phyloP scores from a whole-genome alignment of 1,140 invertebrate genomes.

The Pissodes strobi region DNA sequence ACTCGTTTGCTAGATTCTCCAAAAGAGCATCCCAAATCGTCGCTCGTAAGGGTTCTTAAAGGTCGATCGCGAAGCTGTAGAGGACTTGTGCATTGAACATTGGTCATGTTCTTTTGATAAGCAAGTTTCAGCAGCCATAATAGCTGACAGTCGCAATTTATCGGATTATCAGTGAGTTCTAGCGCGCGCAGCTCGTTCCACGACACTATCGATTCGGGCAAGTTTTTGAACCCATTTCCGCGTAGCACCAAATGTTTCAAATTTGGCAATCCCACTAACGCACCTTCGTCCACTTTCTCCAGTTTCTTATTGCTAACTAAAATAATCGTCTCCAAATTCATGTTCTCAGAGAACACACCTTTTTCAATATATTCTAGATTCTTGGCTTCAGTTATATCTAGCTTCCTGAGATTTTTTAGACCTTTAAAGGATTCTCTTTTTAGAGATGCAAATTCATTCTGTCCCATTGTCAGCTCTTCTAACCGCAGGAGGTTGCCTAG shows the following conservation, averaged over 20 bases:
- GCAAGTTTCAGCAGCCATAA: slow-evolving; percentile 80
- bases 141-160: slow-evolving; percentile 77
- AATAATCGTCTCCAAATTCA: slow-evolving; percentile 76
- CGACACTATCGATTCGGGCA: slow-evolving; percentile 76
- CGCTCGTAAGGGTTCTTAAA: slow-evolving; percentile 68
- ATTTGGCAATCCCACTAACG: slow-evolving; percentile 76
- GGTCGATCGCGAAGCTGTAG: slow-evolving; percentile 70
- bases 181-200: slow-evolving; percentile 75
- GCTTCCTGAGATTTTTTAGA: slow-evolving; percentile 70
- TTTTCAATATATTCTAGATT: slow-evolving; percentile 70
- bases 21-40: slow-evolving; percentile 79
- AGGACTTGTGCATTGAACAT: slow-evolving; percentile 75
- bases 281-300: slow-evolving; percentile 70
- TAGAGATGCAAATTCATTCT: slow-evolving; percentile 75
- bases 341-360: slow-evolving; percentile 76
- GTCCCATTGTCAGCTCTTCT: slow-evolving; percentile 79
- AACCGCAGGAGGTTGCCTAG: slow-evolving; percentile 69
- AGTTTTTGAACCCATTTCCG: slow-evolving; percentile 74
- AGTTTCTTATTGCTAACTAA: slow-evolving; percentile 77
- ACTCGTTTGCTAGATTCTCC: slow-evolving; percentile 75
- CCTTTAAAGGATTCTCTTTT: slow-evolving; percentile 74
- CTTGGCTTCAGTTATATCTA: slow-evolving; percentile 77
- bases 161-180: slow-evolving; percentile 80
- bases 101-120: slow-evolving; percentile 70
- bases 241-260: slow-evolving; percentile 73